Base-by-base conservation (phyloP, 2,797 vertebrate genomes). In the Sus cebifrons region DNA sequence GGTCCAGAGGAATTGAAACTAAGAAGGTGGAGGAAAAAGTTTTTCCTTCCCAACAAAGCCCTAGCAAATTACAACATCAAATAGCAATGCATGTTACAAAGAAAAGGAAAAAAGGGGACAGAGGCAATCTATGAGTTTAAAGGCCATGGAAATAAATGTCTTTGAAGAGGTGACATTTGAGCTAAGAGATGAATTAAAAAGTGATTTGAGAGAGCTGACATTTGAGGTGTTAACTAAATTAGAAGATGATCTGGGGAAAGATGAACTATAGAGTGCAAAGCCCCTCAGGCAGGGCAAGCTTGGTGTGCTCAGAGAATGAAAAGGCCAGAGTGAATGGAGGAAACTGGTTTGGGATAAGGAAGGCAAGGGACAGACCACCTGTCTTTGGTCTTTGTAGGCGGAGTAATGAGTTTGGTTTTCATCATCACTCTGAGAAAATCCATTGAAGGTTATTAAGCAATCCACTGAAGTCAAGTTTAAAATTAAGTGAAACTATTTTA, bases 171-270 rank as follows among this genome's bases (percentile, higher is more conserved):
- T 81, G 86, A 93, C 67, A 96, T 90, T 87, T 91, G 54, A 81
- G 21, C 71, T 64, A 32, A 78, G 25, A 92, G 1, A n/a, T 49
- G 58, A 95, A 93, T 71, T 74, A 77, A 77, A 68, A 92, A 18
- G 67, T 88, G 74, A 91, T 82, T 78, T 62, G 68, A 96, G 64
- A 40, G 11, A 73, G 64, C 60, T 97, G 92, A 68, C 68, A 92
- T 94, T 84, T 97, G 81, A 89, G 25, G 75, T 68, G 20, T 29
- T 92, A 65, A 62, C 14, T 75, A 29, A 91, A 86, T 86, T 87
- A 32, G 3, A 36, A 36, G n/a, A 56, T 81, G n/a, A 86, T 85
- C 62, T 89, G 27, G 44, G 27, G 54, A 27, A 91, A 81, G 58
- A 78, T 60, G 27, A 94, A 86, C 70, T 75, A 16, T 60, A 52